Conservation (phyloP, 2,113 vertebrate genomes). For the Psittacus erithacus region DNA sequence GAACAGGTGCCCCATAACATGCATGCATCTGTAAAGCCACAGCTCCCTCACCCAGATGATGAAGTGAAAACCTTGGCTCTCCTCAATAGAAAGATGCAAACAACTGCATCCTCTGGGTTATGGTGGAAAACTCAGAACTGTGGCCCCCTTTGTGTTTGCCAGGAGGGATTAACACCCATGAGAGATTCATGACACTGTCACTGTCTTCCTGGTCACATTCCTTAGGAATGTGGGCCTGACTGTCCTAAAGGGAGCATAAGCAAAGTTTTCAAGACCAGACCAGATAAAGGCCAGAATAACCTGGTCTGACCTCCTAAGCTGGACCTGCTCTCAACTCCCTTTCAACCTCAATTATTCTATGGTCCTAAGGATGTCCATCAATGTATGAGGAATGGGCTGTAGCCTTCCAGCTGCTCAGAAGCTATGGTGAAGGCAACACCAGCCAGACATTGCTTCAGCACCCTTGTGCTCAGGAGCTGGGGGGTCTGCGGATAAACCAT, state of each 20-base stretch:
- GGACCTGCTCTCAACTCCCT: neutral
- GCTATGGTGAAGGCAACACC: neutral
- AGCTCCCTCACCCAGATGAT: neutral
- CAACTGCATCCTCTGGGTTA: neutral
- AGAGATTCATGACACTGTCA: accelerated
- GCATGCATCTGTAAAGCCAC: neutral
- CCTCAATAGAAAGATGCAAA: neutral
- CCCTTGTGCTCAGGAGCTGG: neutral
- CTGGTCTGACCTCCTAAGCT: neutral
- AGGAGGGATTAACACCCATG: neutral
- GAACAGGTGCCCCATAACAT: accelerated
- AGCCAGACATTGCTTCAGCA: neutral
- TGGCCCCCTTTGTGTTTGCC: neutral
- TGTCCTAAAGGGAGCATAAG: neutral
- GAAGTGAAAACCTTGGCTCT: neutral
- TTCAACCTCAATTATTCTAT: neutral
- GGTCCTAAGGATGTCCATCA: neutral
- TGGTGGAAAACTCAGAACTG: neutral
- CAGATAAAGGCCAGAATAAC: neutral
- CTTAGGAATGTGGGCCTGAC: neutral
- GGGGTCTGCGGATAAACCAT: neutral
- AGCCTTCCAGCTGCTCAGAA: neutral
- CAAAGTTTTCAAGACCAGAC: neutral
- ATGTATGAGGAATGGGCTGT: neutral
- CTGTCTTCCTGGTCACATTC: neutral